phyloP scores from a whole-genome alignment of 2,888 invertebrate genomes.

The Patella depressa region DNA sequence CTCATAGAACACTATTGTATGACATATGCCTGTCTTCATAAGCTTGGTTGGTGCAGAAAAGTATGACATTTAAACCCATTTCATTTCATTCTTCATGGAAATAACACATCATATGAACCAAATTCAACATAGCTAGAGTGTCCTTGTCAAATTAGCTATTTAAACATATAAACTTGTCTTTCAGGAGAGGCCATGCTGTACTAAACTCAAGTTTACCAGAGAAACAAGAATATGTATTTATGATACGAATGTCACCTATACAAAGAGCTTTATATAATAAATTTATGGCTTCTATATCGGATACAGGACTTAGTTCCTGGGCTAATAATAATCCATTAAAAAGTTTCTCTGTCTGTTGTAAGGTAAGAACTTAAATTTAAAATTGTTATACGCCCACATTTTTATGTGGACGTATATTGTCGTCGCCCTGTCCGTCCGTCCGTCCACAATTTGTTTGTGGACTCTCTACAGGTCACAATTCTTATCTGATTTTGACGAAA shows the following conservation, averaged over 20 bases:
- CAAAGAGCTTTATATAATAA: slow-evolving; percentile 92
- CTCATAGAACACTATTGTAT: too few relatives aligned
- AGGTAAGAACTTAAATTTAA: slow-evolving; percentile 74
- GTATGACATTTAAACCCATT: too few relatives aligned
- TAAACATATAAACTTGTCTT: slow-evolving; percentile 36
- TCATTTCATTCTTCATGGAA: too few relatives aligned
- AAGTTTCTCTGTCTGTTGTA: slow-evolving; percentile 98
- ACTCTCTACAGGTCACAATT: too few relatives aligned
- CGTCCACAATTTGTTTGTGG: too few relatives aligned
- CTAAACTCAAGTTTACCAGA: slow-evolving; percentile 92
- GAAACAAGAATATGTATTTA: slow-evolving; percentile 94
- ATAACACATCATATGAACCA: too few relatives aligned
- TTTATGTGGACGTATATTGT: too few relatives aligned
- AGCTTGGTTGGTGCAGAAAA: too few relatives aligned
- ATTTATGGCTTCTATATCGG: slow-evolving; percentile 82
- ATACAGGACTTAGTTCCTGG: slow-evolving; percentile 57
- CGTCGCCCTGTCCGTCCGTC: too few relatives aligned
- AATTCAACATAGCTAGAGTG: neutral
- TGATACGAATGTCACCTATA: slow-evolving; percentile 89
- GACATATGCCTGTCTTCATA: too few relatives aligned
- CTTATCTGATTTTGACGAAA: too few relatives aligned
- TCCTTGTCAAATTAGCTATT: neutral
- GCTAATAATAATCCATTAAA: slow-evolving; percentile 87
- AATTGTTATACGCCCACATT: too few relatives aligned
- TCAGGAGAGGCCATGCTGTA: slow-evolving; percentile 90